Evolutionary conservation across 2,797 vertebrate genomes (phyloP), one percentile per base, ranked within the genome.

Genomic region (Pangasius macronema): DNA sequence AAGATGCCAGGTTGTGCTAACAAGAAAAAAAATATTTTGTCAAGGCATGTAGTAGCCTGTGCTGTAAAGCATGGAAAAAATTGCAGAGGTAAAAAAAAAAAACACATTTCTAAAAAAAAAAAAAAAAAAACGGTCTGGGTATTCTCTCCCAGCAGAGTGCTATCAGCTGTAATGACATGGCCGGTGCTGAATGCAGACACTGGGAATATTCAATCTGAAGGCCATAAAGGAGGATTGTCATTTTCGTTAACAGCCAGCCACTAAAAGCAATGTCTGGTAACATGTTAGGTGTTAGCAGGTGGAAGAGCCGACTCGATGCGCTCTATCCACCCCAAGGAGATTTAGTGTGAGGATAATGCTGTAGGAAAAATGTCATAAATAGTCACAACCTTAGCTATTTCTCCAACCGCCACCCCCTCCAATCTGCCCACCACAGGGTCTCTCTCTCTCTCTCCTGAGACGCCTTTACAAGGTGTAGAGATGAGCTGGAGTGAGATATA

Each of bases 211-310:
- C 93, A 94, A 90, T 94, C 93, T 94, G 94, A 96, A 95, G 92
- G 94, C 95, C 93, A 93, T 94, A 94, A 95, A 95, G 93, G 94
- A 95, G 92, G 92, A 95, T 95, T 95, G 95, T 95, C 95, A 95
- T 93, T 92, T 92, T 92, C 91, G 94, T 95, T 95, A 95, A 95
- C 94, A 94, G 93, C 93, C 92, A 84, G 93, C 92, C 93, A 91
- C 95, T 96, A 95, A 96, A 96, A 95, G 95, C 95, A 95, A 95
- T 95, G 94, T 95, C 94, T 95, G 92, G 94, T 95, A 95, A 93
- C 95, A 94, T 94, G 94, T 93, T 93, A 90, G 90, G 92, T 93
- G 93, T 94, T 93, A 94, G 94, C 91, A 89, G 90, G 91, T 92
- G 90, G 93, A 94, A 95, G 92, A 92, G 91, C 92, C 94, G 93